Evolutionary conservation across 2,888 invertebrate genomes (phyloP), one percentile per base, ranked within the genome.

Genomic region (Hemistola chrysoprasaria): DNA sequence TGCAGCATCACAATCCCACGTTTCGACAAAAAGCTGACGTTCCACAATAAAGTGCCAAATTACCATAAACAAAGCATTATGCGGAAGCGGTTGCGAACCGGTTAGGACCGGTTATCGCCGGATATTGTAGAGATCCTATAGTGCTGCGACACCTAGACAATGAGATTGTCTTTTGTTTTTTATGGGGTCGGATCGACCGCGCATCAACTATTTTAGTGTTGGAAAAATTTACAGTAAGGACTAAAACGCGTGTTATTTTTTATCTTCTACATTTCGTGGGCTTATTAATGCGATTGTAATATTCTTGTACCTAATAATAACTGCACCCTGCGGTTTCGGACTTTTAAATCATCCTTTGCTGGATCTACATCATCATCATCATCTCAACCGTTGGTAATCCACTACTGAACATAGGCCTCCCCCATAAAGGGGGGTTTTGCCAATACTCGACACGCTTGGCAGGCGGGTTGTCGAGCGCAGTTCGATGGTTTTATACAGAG

Each of bases 61-160:
- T 88, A 87, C 86, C 87, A 87, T 88, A 86, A 87, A 87, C 87
- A 88, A 78, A 66, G 70, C 80, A 84, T 85, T 83, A 85, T 75
- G 56, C 58, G 58, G 55, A 65, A 71, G 74, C 79, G 53, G 59
- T 50, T 47, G 40, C 8, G 50, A 67, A 79, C 85, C 71, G 69
- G 85, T 84, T 82, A 42, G 42, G 53, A 66, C 75, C 78, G 84
- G 85, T 85, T 78, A 79, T 73, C 65, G 54, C 45, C 37, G 39
- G 47, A 47, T 48, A 30, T 34, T n/a, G n/a, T n/a, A 42, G 35
- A 48, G 71, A 73, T 74, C 71, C 66, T 73, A 68, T 70, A 71
- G 73, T 78, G 73, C 73, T 63, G 77, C 66, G 70, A 85, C 86
- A 81, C 84, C 81, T 55, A 54, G 53, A 84, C 85, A 84, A 86